A percentile compares a stretch with the other conserved stretches of the same genome.
Evolutionary conservation across 2,113 vertebrate genomes (phyloP).

Genomic region (Myotis yumanensis): DNA sequence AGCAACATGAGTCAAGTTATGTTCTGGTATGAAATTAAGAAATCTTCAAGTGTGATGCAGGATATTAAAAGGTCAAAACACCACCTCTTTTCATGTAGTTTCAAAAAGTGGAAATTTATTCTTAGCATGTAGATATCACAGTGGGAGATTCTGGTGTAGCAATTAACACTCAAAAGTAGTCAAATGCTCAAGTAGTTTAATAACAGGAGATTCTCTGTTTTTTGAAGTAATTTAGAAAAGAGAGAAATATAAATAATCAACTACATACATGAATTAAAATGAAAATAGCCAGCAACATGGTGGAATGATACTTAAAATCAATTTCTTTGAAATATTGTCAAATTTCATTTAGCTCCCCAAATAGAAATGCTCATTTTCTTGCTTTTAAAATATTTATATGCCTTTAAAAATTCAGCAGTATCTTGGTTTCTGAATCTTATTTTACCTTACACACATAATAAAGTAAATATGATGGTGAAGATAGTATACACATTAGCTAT

Average conservation of each 20-base stretch:
- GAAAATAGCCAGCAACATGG: neutral
- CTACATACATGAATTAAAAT: neutral
- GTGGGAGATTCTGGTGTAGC: neutral
- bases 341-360: neutral
- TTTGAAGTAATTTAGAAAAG: conserved; percentile 31
- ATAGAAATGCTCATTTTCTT: neutral
- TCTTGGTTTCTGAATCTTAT: conserved; percentile 5
- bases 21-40: neutral
- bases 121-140: neutral
- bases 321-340: neutral
- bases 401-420: conserved; percentile 25
- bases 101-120: neutral
- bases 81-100: neutral
- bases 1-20: neutral
- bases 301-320: conserved; percentile 11
- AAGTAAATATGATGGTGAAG: neutral
- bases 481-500: neutral
- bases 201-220: neutral
- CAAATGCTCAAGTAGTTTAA: neutral
- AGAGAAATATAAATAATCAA: conserved; percentile 12
- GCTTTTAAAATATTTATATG: conserved; percentile 15
- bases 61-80: neutral
- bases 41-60: neutral
- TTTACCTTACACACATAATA: neutral
- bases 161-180: neutral